These are phyloP conservation scores for Takifugu bimaculatus DNA, from an alignment of 2,113 vertebrate species.

Conservation along the genomic window DNA sequence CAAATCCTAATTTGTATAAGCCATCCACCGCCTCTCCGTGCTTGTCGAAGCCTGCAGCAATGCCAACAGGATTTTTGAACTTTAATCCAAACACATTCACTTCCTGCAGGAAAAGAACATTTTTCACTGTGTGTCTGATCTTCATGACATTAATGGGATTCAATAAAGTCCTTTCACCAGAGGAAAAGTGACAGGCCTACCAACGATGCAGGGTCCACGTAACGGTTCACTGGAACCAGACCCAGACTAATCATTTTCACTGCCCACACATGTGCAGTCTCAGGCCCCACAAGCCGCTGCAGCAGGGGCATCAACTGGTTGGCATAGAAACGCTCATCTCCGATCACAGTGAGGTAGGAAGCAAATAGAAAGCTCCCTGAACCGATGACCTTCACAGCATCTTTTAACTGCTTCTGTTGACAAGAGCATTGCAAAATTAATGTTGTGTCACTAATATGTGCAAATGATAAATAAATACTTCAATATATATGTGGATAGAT, in stretches of 20 bases:
- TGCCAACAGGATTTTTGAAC: conserved; percentile 89
- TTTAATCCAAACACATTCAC: conserved; percentile 79
- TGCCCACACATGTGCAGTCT: conserved; percentile 79
- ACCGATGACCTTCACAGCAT: conserved; percentile 66
- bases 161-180: too few species aligned
- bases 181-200: conserved; percentile 54
- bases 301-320: conserved; percentile 82
- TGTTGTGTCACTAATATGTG: neutral
- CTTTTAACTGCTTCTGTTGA: conserved; percentile 71
- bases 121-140: too few species aligned
- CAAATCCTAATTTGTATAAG: conserved; percentile 89
- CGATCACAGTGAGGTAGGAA: conserved; percentile 77
- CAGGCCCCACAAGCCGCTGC: conserved; percentile 79
- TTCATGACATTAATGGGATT: too few species aligned
- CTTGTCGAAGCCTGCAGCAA: conserved; percentile 96
- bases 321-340: conserved; percentile 85
- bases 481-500: too few species aligned
- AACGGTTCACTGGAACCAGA: conserved; percentile 72
- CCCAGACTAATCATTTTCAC: conserved; percentile 76
- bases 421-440: neutral
- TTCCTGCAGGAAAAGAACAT: conserved; percentile 71
- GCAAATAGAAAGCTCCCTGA: conserved; percentile 79
- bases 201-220: conserved; percentile 77
- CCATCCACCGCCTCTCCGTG: conserved; percentile 89
- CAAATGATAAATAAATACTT: neutral